Base-by-base conservation (phyloP, 2,888 invertebrate species). In the Drosophila meridionalis region DNA sequence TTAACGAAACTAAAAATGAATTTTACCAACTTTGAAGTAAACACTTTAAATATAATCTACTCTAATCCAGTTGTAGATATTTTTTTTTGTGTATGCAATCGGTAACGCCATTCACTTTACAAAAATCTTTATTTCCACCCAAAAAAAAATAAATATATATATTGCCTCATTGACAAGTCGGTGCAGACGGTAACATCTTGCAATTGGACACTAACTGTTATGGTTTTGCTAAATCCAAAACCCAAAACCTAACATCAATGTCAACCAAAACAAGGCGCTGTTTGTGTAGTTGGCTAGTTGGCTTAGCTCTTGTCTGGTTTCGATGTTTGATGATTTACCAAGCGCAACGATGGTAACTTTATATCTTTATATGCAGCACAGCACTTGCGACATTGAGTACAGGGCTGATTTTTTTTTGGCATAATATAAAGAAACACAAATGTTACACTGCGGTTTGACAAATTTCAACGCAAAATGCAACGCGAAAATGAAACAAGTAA, bases 361-460 rank as follows among this genome's bases (percentile, higher is more conserved):
- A 87, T 78, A 83, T 76, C 72, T 70, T 69, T 80, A 84, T 78
- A 83, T 78, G 69, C 61, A 63, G 58, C 36, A 43, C 30, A 62
- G 62, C 76, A 66, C 69, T 84, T 88, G 73, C 87, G 62, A 89
- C 84, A 82, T 87, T 87, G 80, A 69, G 87, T 50, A 72, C 86
- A 87, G 78, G 85, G 89, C 69, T 75, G 64, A 59, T 43, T 45
- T 53, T 48, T 32, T 34, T 42, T 43, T 60, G 42, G 47, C 38
- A 20, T 11, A 5, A 47, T 57, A 43, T 45, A 42, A n/a, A 40
- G 8, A 38, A 12, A 28, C 7, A 48, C 32, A 36, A n/a, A 11
- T 36, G 36, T 36, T 36, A 7, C 52, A 38, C 48, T 56, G 67
- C 55, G 56, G 38, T 52, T n/a, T 36, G 5, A 38, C 43, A 50